Base-by-base conservation (phyloP, 2,888 invertebrate genomes). In the Endomychus coccineus region DNA sequence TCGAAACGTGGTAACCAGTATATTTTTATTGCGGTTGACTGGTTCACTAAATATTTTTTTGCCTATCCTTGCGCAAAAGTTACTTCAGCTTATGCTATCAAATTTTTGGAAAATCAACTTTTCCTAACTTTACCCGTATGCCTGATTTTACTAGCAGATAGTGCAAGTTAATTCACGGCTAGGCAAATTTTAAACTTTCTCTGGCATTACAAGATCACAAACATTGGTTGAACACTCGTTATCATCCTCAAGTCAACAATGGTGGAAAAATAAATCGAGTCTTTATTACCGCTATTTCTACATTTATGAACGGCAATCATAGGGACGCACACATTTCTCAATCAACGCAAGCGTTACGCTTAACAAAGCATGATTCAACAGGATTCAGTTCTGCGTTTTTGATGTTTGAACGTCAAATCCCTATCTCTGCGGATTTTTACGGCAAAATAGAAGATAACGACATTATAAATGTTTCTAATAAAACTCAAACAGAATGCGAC, bases 221-320 rank as follows among this genome's bases (percentile, higher is more conserved):
- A 27, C 9, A 15, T 27, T 27, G 13, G 27, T 27, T 15, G 6
- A 27, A 27, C 16, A 16, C 27, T 2, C 14, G 16, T n/a, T 27
- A 27, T 14, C 27, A 27, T 14, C 14, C 27, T 3, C 27, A 27
- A 27, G 27, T 14, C n/a, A 27, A 27, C 16, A 15, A 15, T 10
- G 5, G n/a, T 2, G 27, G 16, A 7, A 27, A 16, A 27, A n/a
- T 27, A 5, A 27, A 27, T 14, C 7, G 16, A 27, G 27, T 27
- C 3, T 17, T 16, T 14, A 11, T 16, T 4, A 9, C 16, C 2
- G 6, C n/a, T 9, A n/a, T 28, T 3, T 16, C 16, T n/a, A n/a
- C n/a, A n/a, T n/a, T n/a, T n/a, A n/a, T n/a, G n/a, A n/a, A n/a
- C n/a, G n/a, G n/a, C n/a, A n/a, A n/a, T n/a, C n/a, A n/a, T n/a